Evolutionary conservation across 2,888 invertebrate genomes (phyloP).

Genomic region (Gymnosoma rotundatum): DNA sequence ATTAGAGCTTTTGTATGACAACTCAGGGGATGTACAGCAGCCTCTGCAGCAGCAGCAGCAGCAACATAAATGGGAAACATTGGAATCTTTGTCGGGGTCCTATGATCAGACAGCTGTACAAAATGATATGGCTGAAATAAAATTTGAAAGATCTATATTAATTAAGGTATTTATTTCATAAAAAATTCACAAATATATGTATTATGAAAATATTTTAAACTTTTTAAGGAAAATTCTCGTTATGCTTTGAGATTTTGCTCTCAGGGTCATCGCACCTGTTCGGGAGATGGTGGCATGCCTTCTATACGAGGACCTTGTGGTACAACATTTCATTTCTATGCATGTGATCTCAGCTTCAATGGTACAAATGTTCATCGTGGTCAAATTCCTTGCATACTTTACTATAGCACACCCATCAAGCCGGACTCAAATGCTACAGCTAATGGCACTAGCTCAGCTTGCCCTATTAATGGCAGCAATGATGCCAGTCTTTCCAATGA

Average conservation of each 20-base stretch:
- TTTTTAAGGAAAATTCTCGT: conserved; percentile 89
- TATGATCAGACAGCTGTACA: conserved; percentile 93
- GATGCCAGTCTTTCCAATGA: conserved; percentile 74
- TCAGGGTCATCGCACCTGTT: conserved; percentile 95
- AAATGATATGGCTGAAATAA: conserved; percentile 94
- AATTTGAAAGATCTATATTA: conserved; percentile 93
- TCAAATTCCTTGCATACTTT: conserved; percentile 96
- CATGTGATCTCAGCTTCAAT: conserved; percentile 96
- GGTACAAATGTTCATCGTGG: conserved; percentile 98
- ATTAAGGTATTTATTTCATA: conserved; percentile 86
- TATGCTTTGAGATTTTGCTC: conserved; percentile 95
- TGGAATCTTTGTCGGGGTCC: conserved; percentile 91
- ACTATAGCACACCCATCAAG: conserved; percentile 83
- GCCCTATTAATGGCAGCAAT: conserved; percentile 57
- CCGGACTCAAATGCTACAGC: conserved; percentile 74
- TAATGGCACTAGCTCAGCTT: neutral
- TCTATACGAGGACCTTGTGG: conserved; percentile 96
- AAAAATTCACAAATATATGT: neutral
- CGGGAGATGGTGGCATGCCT: conserved; percentile 95
- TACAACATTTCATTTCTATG: conserved; percentile 93
- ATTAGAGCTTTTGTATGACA: conserved; percentile 92
- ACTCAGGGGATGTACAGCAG: conserved; percentile 84
- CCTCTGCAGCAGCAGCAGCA: conserved; percentile 76
- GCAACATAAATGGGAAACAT: conserved; percentile 92
- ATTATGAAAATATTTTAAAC: conserved; percentile 24